Conservation (phyloP, 2,888 invertebrate species). For the Trachelus tabidus region DNA sequence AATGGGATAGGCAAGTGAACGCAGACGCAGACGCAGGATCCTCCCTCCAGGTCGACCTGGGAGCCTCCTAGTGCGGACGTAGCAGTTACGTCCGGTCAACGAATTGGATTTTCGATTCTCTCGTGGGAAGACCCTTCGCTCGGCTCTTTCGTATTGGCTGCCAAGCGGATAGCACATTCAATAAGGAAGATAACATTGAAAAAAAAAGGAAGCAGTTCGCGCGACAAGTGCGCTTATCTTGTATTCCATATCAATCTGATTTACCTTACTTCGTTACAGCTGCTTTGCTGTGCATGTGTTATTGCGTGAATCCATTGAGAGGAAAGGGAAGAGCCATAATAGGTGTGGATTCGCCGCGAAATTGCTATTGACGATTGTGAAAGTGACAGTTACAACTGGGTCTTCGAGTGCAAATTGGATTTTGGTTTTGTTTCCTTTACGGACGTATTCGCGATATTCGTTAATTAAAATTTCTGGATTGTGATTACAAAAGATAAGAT, state of each 20-base stretch:
- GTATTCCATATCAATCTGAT: not conserved
- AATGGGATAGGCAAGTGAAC: conserved; percentile 15
- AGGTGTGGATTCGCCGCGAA: not conserved
- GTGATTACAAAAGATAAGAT: not conserved
- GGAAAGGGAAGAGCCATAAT: not conserved
- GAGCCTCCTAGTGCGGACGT: not conserved
- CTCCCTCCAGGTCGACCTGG: not conserved
- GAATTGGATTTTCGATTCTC: not conserved
- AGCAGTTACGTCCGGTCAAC: not conserved
- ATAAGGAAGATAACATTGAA: not conserved
- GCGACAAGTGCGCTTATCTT: not conserved
- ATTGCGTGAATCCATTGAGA: not conserved
- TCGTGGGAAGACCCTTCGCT: not conserved
- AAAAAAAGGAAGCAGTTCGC: not conserved
- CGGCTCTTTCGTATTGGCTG: not conserved
- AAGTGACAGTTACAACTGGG: not conserved
- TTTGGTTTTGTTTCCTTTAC: not conserved
- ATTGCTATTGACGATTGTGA: not conserved
- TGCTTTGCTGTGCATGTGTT: not conserved
- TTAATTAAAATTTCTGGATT: not conserved
- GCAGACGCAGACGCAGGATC: conserved; percentile 34
- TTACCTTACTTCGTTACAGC: not conserved
- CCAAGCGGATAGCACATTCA: not conserved
- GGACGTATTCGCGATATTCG: not conserved
- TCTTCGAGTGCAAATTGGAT: not conserved